Evolutionary conservation across 2,113 vertebrate species (phyloP).

Genomic region (Bos javanicus): DNA sequence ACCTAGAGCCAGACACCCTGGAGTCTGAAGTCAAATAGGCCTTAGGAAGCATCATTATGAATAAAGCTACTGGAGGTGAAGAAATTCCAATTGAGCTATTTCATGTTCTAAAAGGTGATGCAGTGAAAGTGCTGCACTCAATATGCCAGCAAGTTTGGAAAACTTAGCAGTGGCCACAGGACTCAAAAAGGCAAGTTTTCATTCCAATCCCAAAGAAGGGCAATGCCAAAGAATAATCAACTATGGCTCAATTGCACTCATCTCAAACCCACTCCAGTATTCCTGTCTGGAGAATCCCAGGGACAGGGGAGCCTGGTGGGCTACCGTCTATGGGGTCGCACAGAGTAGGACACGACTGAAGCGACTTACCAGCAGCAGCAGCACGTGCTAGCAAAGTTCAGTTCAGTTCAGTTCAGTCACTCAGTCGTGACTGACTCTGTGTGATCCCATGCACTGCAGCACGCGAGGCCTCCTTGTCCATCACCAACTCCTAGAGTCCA

Average conservation of each 20-base stretch:
- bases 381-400: neutral
- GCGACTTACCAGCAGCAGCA: too few relatives aligned
- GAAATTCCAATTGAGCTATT: neutral
- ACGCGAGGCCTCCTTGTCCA: neutral
- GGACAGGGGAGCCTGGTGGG: too few relatives aligned
- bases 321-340: accelerated
- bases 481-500: neutral
- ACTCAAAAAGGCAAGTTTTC: neutral
- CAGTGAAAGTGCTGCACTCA: neutral
- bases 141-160: too few relatives aligned
- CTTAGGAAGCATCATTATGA: neutral
- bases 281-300: too few relatives aligned
- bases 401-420: neutral
- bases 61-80: neutral
- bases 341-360: too few relatives aligned
- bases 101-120: neutral
- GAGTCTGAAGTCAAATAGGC: neutral
- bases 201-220: neutral
- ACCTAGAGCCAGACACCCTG: neutral
- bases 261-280: neutral
- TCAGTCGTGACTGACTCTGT: accelerated
- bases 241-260: neutral
- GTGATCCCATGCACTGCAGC: neutral
- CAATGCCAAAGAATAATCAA: neutral
- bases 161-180: neutral